Evolutionary conservation across 2,797 vertebrate species (phyloP), one percentile per base, ranked within the genome.

Genomic region (Gobionotothen gibberifrons): DNA sequence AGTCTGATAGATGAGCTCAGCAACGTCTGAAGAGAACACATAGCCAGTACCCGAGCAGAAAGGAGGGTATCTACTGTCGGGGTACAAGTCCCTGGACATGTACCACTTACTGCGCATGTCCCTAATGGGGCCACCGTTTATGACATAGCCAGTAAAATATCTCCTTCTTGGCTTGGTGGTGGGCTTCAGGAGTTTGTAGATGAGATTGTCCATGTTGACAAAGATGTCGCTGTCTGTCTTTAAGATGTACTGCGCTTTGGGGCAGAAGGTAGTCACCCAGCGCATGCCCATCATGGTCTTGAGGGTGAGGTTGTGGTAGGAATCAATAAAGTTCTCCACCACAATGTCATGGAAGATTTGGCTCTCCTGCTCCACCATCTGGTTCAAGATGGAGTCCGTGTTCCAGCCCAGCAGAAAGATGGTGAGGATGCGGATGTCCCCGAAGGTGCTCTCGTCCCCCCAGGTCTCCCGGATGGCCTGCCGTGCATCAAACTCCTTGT

Each of bases 151-250:
- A 0, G 98, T 99, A 76, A 99, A 99, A 81, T 98, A 99, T 58
- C 97, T 93, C 89, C 97, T 95, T 74, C 96, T 94, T 0, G 97
- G 97, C 90, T 99, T 99, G 70, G 96, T 98, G 83, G 94, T 95
- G 44, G 98, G 97, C 87, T 99, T 99, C 46, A 99, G 93, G 57
- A 99, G 94, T 90, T 98, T 98, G 93, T 97, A 97, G 93, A 99
- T 96, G 80, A 99, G 95, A 73, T 99, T 99, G 93, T 99, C 98
- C 97, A 99, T 99, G 94, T 99, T 99, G 89, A 99, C 96, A 85
- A 97, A 99, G 93, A 99, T 98, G 92, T 99, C 98, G 22, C 97
- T 98, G 95, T 99, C 97, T 0, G 97, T 98, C 94, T 99, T 99
- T 97, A 99, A 96, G 87, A 99, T 87, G 0, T 99, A 99, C 87